Conservation (phyloP, 2,113 vertebrate species). For the Epinephelus lanceolatus region DNA sequence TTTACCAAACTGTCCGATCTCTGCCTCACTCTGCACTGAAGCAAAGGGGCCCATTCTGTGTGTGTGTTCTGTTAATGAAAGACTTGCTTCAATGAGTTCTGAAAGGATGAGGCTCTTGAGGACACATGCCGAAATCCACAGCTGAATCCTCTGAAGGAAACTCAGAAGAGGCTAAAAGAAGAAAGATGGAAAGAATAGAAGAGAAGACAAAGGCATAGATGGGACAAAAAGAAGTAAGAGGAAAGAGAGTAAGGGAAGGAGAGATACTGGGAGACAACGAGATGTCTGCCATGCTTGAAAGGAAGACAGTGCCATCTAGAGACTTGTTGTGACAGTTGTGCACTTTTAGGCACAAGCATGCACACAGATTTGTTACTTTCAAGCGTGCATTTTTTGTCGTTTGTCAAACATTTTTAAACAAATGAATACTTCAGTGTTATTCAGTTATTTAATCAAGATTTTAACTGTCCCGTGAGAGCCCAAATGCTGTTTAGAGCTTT, state of each 20-base stretch:
- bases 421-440: not conserved
- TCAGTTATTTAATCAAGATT: no score
- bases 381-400: not conserved
- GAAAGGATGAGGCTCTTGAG: conserved; percentile 59
- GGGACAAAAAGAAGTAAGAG: not conserved
- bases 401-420: not conserved
- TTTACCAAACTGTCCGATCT: conserved; percentile 62
- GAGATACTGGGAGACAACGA: not conserved
- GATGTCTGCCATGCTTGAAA: conserved; percentile 66
- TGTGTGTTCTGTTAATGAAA: conserved; percentile 69
- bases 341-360: not conserved
- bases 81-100: conserved; percentile 57
- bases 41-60: conserved; percentile 36
- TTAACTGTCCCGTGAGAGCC: not conserved
- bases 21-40: conserved; percentile 33
- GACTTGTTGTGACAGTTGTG: conserved; percentile 55
- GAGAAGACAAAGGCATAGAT: conserved; percentile 9
- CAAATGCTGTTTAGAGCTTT: not conserved
- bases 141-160: conserved; percentile 25
- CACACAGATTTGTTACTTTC: not conserved
- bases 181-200: not conserved
- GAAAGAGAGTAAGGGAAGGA: not conserved
- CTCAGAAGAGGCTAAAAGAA: not conserved
- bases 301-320: conserved; percentile 87
- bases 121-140: conserved; percentile 58